Conservation (phyloP, 2,888 invertebrate genomes). For the Melanostoma scalare region DNA sequence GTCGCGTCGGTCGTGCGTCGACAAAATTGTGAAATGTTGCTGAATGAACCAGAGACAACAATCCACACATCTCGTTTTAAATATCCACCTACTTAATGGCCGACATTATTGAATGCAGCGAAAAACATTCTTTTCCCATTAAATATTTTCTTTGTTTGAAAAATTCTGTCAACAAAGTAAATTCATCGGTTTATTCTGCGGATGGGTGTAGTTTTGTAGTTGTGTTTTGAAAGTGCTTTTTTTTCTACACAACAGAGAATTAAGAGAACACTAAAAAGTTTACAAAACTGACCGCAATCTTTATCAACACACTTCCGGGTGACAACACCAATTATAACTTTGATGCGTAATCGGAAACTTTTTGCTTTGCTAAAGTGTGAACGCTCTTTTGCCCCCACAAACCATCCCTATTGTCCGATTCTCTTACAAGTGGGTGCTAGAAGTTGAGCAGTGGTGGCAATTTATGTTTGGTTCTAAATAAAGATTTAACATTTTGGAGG, state of each 20-base stretch:
- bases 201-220: no score
- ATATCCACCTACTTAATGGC: constrained; percentile 44
- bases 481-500: constrained; percentile 47
- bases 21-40: neutral
- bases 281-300: constrained; percentile 39
- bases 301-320: constrained; percentile 48
- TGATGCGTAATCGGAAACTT: constrained; percentile 29
- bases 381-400: constrained; percentile 10
- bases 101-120: constrained; percentile 19
- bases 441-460: constrained; percentile 36
- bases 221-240: constrained; percentile 11
- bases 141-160: constrained; percentile 44
- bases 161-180: constrained; percentile 17
- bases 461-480: constrained; percentile 38
- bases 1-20: constrained; percentile 20
- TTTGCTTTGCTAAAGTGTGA: neutral
- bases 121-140: neutral
- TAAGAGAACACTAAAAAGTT: constrained; percentile 3
- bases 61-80: constrained; percentile 12
- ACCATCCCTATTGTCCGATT: constrained; percentile 7
- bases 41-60: constrained; percentile 9
- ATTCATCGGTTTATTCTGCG: neutral
- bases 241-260: constrained; percentile 15
- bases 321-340: constrained; percentile 47
- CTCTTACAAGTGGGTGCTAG: constrained; percentile 58